phyloP scores from a whole-genome alignment of 2,888 invertebrate species.

The Ecliptopera silaceata region DNA sequence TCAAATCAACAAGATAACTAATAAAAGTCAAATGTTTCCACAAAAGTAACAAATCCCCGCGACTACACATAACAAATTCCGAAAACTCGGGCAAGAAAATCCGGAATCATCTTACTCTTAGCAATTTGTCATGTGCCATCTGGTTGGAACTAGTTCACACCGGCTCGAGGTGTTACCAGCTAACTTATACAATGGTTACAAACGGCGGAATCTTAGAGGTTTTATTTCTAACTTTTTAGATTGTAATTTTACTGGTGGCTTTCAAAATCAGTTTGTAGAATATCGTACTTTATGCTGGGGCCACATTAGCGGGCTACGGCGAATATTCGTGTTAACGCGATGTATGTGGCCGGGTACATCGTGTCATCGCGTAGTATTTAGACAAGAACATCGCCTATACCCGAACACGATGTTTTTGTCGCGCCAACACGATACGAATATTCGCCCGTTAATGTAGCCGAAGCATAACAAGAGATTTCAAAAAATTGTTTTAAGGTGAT shows the following conservation, averaged over 20 bases:
- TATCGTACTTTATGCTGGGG: too few species aligned
- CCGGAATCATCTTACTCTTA: slow-evolving; percentile 68
- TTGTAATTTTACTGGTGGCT: neutral
- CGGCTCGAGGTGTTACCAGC: slow-evolving; percentile 38
- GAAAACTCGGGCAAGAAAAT: slow-evolving; percentile 12
- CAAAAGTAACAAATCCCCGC: neutral
- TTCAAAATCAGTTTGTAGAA: too few species aligned
- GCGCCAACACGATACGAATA: too few species aligned
- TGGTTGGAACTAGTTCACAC: slow-evolving; percentile 60
- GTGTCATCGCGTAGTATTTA: too few species aligned
- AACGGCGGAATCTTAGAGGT: neutral
- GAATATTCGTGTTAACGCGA: too few species aligned
- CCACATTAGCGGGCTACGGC: too few species aligned
- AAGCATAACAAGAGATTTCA: too few species aligned
- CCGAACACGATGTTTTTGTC: too few species aligned
- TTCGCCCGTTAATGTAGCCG: too few species aligned
- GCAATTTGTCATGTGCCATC: slow-evolving; percentile 71
- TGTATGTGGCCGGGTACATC: too few species aligned
- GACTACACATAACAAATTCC: neutral
- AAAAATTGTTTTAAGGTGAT: too few species aligned
- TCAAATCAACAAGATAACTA: neutral
- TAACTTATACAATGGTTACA: slow-evolving; percentile 24
- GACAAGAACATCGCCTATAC: too few species aligned
- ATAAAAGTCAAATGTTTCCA: neutral
- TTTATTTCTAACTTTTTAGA: neutral